Base-by-base conservation (phyloP, 2,113 vertebrate species). In the Acrocephalus kingi region DNA sequence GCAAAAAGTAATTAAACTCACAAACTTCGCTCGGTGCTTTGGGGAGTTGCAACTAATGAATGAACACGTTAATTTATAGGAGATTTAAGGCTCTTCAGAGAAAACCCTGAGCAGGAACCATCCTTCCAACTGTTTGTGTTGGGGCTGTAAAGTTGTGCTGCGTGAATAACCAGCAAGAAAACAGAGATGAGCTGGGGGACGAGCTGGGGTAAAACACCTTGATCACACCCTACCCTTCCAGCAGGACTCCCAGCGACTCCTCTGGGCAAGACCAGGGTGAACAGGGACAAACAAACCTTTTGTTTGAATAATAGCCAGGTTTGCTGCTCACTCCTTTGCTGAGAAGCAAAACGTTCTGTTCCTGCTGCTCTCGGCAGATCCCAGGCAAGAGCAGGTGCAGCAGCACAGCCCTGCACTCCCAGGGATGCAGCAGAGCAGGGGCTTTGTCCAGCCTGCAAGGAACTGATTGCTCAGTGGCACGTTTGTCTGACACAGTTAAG, bases 1-100 rank as follows among this genome's bases (percentile, higher is more conserved):
- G 66, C 62, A 82, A 90, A 90, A 96, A 96, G 96, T 96, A 96
- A 96, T 97, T 97, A 97, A 92, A 96, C 78, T 78, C 92, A 64
- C 94, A 78, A 96, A 90, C 94, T 96, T 96, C 62, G 54, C 83
- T 46, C 1, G 0, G 83, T 30, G 37, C 96, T 96, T 78, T 48
- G 54, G 96, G 96, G 86, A 95, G 89, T 59, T 93, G 80, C 33
- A n/a, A 82, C 83, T 96, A 90, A 87, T 62, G 73, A 96, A 89
- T 6, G 9, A 88, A 27, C 5, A 1, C 5, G 0, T 88, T 95
- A 56, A 95, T 92, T 96, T 92, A 64, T 30, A 13, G 64, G 20
- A 63, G 77, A 52, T 93, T 89, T 90, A 87, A 61, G 54, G 48
- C 5, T 0, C 75, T 56, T 16, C 2, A 1, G 86, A 78, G 73